Evolutionary conservation across 35 echinoderm and acorn worm genomes (phyloP), one percentile per base, ranked within the genome.

Genomic region (Ophiothrix spiculata): DNA sequence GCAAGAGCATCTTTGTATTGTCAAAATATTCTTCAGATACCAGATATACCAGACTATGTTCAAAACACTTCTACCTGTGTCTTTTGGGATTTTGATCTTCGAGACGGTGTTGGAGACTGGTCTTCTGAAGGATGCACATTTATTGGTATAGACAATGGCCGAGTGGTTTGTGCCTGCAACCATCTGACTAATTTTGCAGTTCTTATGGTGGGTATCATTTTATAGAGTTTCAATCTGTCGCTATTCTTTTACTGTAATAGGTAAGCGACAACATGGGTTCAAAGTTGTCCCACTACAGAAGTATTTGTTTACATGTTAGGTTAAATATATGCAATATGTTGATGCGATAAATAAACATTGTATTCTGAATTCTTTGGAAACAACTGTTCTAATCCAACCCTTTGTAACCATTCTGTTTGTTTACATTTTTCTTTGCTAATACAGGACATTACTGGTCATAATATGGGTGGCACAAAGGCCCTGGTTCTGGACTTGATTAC

Each of bases 131-230:
- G 95, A 11, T 97, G 95, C 60, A 40, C 1, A 8, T 80, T 88
- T 56, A 64, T 33, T 56, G 76, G 79, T 29, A 60, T 81, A 32
- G 77, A 35, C 0, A 77, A 91, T 39, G 37, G 77, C 12, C 74
- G 38, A 28, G 82, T 97, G 4, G 45, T 78, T 12, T 97, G 95
- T 92, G 56, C 77, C 4, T 97, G 95, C 75, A 75, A 87, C 45
- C 95, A 97, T 93, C 79, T 93, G 0, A 97, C 95, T 1, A 97
- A 97, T 41, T 97, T 97, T 78, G 95, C 95, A 11, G 85, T 97
- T 38, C 82, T 97, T 23, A 80, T 97, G 84, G 95, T 97, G 75
- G 82, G 87, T 88, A 54, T 56, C 73, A 10, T 21, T 31, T 31
- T n/a, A 75, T 31, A 19, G n/a, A n/a, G n/a, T n/a, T n/a, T n/a